Evolutionary conservation across 2,888 invertebrate species (phyloP), one percentile per base, ranked within the genome.

Genomic region (Psococerastis gibbosa): DNA sequence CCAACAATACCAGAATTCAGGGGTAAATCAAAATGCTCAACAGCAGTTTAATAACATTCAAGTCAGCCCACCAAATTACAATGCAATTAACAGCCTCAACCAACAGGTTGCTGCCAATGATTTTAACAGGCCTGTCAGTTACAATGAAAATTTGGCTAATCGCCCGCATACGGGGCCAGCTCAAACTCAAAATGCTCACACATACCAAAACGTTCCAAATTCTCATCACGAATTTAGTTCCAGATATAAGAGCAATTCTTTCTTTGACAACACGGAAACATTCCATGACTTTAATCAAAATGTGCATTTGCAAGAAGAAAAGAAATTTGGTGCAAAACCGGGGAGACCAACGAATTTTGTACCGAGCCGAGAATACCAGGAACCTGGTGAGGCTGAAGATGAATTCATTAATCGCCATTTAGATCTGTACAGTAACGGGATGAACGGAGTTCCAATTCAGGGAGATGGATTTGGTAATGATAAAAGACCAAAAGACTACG

Each of bases 251-350:
- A 38, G 20, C 38, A 18, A 20, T 20, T 17, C 38, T 4, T 17
- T 38, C 18, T 38, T 38, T 22, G 38, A 38, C 11, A 38, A 38
- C 38, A 38, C 38, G 9, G 38, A 38, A 18, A 20, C 38, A 16
- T 38, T 38, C 20, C 22, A 38, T 13, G 38, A 38, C 22, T 38
- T 38, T 11, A 38, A 38, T 20, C 17, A 38, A 17, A 38, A 38
- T 22, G 38, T 22, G 3, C 15, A 38, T 11, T 17, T 18, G 3
- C 15, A 38, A 18, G n/a, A 22, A 20, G 17, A 38, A 22, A 17
- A 38, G 17, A 33, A 33, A 33, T 33, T 16, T 17, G 20, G 38
- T 22, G 27, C 11, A 27, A 20, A 20, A 9, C 15, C 20, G 20
- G 20, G 20, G 13, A 15, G 38, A 20, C 18, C n/a, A 15, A 15